Conservation (phyloP, 2,888 invertebrate species). For the Andricus quercusramuli region DNA sequence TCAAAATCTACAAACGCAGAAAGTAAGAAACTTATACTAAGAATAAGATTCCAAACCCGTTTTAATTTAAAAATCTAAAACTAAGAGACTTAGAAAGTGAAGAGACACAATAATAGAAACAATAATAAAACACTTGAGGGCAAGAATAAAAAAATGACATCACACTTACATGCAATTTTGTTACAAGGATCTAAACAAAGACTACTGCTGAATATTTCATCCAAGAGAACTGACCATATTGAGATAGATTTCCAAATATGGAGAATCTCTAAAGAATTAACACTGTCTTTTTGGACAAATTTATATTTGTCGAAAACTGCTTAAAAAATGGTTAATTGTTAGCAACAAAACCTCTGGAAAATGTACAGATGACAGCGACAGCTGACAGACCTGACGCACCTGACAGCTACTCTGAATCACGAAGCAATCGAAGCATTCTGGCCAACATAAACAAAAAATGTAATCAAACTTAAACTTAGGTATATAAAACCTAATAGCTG, state of each 20-base stretch:
- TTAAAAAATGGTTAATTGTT: background rate
- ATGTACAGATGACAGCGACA: background rate
- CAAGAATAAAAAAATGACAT: background rate
- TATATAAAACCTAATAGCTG: background rate
- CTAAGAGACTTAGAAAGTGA: background rate
- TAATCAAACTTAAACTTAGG: background rate
- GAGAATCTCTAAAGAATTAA: conserved; percentile 26
- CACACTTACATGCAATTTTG: conserved; percentile 46
- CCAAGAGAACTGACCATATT: conserved; percentile 22
- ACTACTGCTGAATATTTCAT: conserved; percentile 16
- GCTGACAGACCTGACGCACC: background rate
- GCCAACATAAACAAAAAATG: background rate
- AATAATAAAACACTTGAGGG: background rate
- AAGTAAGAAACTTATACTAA: background rate
- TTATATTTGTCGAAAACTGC: background rate
- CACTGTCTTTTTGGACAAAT: background rate
- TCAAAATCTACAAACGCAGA: background rate
- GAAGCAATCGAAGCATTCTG: background rate
- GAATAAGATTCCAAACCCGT: background rate
- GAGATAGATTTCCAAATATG: conserved; percentile 1
- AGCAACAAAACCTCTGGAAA: background rate
- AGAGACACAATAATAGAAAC: background rate
- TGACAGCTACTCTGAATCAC: background rate
- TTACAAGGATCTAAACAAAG: conserved; percentile 22
- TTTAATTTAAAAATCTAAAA: background rate